A percentile compares a stretch with the other conserved stretches of the same genome.
phyloP scores from a whole-genome alignment of 2,888 invertebrate species.

The Meteorus cinctellus region DNA sequence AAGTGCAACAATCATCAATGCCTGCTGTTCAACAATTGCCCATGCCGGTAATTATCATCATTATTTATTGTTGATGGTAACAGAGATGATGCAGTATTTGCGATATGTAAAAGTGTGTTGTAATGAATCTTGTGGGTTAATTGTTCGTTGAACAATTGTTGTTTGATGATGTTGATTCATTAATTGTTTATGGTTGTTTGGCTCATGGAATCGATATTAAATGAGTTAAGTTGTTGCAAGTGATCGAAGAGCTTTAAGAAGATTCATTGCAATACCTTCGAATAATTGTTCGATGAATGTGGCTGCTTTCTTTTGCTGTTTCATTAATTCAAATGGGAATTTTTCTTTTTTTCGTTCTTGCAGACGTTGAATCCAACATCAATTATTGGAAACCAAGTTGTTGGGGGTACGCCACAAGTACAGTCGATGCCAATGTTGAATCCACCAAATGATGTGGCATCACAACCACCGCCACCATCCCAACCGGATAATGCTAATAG shows the following conservation, averaged over 20 bases:
- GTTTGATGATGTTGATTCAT: too few relatives aligned
- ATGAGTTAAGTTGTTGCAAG: too few relatives aligned
- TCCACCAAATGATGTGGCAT: slow-evolving; percentile 58
- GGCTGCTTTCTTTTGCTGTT: background rate
- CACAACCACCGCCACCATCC: slow-evolving; percentile 51
- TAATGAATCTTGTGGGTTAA: too few relatives aligned
- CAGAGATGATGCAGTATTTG: too few relatives aligned
- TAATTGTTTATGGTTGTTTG: too few relatives aligned
- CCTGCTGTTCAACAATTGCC: slow-evolving; percentile 59
- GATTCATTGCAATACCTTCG: too few relatives aligned
- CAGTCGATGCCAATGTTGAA: slow-evolving; percentile 65
- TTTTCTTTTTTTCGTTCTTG: background rate
- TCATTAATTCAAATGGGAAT: too few relatives aligned
- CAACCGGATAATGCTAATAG: slow-evolving; percentile 53
- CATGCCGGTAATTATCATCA: slow-evolving; percentile 57
- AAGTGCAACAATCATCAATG: slow-evolving; percentile 64
- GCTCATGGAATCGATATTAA: too few relatives aligned
- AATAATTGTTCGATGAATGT: background rate
- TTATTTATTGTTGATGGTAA: background rate
- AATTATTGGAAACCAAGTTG: slow-evolving; percentile 67
- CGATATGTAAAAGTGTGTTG: too few relatives aligned
- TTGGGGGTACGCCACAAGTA: slow-evolving; percentile 62
- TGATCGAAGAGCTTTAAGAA: too few relatives aligned
- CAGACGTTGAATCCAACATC: slow-evolving; percentile 63
- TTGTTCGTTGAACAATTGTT: too few relatives aligned